Conservation (phyloP, 2,888 invertebrate species). For the Hydrotaea cyrtoneurina region DNA sequence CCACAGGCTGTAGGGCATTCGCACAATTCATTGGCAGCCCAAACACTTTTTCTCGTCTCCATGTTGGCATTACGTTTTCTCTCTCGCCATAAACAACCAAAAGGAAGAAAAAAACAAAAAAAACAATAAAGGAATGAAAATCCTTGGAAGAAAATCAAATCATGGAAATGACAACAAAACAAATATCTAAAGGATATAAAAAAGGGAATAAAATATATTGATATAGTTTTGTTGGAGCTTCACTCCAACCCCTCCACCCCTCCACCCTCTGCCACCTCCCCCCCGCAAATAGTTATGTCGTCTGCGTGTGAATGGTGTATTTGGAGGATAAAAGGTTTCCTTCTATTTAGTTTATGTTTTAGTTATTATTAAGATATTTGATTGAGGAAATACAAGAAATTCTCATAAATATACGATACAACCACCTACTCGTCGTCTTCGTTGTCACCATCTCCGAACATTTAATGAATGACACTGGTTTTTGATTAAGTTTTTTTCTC, state of each 20-base stretch:
- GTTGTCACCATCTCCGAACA: neutral
- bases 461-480: conserved; percentile 38
- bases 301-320: neutral
- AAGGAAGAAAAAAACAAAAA: neutral
- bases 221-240: conserved; percentile 20
- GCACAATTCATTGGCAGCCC: neutral
- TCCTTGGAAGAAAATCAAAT: conserved; percentile 42
- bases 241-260: neutral
- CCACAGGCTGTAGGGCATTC: neutral
- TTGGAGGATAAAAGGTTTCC: neutral
- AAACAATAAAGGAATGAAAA: neutral
- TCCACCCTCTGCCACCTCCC: neutral
- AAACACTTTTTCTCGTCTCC: conserved; percentile 1
- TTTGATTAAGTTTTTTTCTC: conserved; percentile 15
- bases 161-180: conserved; percentile 42
- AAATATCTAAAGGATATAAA: conserved; percentile 39
- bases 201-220: conserved; percentile 35
- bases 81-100: conserved; percentile 9
- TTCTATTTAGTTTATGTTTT: conserved; percentile 17
- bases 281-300: neutral
- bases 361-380: conserved; percentile 27
- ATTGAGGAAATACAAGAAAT: conserved; percentile 5
- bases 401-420: neutral
- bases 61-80: conserved; percentile 9
- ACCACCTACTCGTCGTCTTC: neutral